These are phyloP conservation scores for Xylocopa sonorina DNA, from an alignment of 1,140 invertebrate genomes.

Conservation along the genomic window DNA sequence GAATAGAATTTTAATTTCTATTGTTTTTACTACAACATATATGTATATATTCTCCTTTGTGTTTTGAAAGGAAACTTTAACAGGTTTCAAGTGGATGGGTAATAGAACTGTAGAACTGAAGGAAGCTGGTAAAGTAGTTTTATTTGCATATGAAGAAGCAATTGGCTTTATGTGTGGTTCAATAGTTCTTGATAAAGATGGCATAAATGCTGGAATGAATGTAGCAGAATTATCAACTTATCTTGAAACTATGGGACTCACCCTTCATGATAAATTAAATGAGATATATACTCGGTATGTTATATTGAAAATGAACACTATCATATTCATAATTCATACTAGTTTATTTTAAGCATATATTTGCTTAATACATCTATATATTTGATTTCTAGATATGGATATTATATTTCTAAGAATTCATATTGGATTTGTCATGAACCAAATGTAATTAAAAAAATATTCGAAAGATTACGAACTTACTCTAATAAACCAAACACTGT, in stretches of 20 bases:
- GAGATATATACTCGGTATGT: conserved; percentile 89
- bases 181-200: conserved; percentile 97
- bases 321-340: conserved; percentile 20
- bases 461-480: conserved; percentile 91
- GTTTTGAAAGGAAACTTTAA: conserved; percentile 92
- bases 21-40: conserved; percentile 1
- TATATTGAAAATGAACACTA: background rate
- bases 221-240: conserved; percentile 91
- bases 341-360: background rate
- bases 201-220: conserved; percentile 92
- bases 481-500: conserved; percentile 85
- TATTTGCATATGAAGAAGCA: conserved; percentile 98
- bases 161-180: conserved; percentile 97
- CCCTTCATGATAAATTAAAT: conserved; percentile 89
- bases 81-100: conserved; percentile 99
- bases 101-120: conserved; percentile 91
- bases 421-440: conserved; percentile 94
- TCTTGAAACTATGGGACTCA: conserved; percentile 86
- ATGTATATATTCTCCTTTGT: conserved; percentile 44
- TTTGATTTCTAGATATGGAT: conserved; percentile 86
- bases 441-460: conserved; percentile 88
- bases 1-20: conserved; percentile 4
- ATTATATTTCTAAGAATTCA: conserved; percentile 92
- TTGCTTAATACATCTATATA: conserved; percentile 67
- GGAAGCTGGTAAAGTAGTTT: conserved; percentile 86